These are phyloP conservation scores for Pseudobourletiella spinata DNA, from an alignment of 1,140 invertebrate genomes.

Conservation along the genomic window DNA sequence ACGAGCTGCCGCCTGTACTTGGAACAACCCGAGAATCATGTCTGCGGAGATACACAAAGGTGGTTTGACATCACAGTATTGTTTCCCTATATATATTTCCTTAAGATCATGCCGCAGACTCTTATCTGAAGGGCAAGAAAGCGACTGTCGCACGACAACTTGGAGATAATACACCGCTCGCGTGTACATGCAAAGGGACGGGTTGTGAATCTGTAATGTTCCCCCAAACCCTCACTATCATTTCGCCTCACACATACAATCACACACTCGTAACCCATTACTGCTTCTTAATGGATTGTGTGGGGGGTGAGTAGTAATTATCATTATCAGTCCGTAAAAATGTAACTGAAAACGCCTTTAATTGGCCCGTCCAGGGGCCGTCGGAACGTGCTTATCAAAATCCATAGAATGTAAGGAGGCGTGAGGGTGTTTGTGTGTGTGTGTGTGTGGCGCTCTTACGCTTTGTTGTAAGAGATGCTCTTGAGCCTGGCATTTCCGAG, in stretches of 20 bases:
- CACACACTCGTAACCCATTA: too few species aligned
- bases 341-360: too few species aligned
- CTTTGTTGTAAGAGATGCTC: too few species aligned
- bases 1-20: too few species aligned
- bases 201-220: neutral
- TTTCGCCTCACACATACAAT: too few species aligned
- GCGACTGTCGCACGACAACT: conserved; percentile 18
- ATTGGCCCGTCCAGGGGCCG: too few species aligned
- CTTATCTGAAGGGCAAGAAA: conserved; percentile 15
- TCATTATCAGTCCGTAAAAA: neutral
- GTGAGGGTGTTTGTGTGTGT: too few species aligned
- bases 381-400: too few species aligned
- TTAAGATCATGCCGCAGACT: neutral
- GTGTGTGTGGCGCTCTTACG: too few species aligned
- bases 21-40: too few species aligned
- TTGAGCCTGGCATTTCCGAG: neutral
- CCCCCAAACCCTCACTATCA: neutral
- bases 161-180: conserved; percentile 16
- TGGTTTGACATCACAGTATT: conserved; percentile 20
- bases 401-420: too few species aligned
- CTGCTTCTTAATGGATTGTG: neutral
- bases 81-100: conserved; percentile 18
- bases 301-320: neutral
- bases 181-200: too few species aligned
- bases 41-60: conserved; percentile 20